Conservation (phyloP, 1,140 invertebrate genomes). For the Sweltsa coloradensis region DNA sequence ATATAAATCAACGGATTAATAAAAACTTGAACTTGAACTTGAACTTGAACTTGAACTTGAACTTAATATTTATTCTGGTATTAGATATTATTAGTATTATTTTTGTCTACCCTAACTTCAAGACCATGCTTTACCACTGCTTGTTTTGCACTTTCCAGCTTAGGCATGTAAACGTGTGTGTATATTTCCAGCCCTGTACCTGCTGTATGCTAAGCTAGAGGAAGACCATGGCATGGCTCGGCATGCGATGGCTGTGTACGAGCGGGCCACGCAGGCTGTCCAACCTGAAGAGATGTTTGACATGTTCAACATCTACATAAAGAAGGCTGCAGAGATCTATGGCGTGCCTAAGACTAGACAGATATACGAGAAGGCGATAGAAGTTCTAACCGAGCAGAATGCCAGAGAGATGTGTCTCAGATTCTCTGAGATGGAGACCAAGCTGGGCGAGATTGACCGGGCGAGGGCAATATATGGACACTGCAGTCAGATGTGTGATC, state of each 20-base stretch:
- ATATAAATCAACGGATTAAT: no score
- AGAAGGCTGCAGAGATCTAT: conserved; percentile 95
- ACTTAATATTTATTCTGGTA: conserved; percentile 4
- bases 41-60: background rate
- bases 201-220: conserved; percentile 96
- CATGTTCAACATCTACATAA: conserved; percentile 98
- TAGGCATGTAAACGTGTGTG: conserved; percentile 17
- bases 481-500: conserved; percentile 98
- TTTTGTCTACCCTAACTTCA: background rate
- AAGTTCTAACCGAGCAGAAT: conserved; percentile 79
- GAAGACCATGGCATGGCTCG: conserved; percentile 95
- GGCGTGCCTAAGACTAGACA: conserved; percentile 91
- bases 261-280: conserved; percentile 84
- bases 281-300: conserved; percentile 88
- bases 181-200: conserved; percentile 58
- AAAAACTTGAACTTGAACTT: conserved; percentile 1
- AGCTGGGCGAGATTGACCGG: conserved; percentile 94
- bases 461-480: conserved; percentile 95
- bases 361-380: conserved; percentile 98
- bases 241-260: conserved; percentile 97
- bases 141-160: background rate
- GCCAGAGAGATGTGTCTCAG: conserved; percentile 92
- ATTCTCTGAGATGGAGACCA: conserved; percentile 96
- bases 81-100: conserved; percentile 3
- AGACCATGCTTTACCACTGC: background rate